Evolutionary conservation across 2,113 vertebrate genomes (phyloP), one percentile per base, ranked within the genome.

Genomic region (Orientallactaga bullata): DNA sequence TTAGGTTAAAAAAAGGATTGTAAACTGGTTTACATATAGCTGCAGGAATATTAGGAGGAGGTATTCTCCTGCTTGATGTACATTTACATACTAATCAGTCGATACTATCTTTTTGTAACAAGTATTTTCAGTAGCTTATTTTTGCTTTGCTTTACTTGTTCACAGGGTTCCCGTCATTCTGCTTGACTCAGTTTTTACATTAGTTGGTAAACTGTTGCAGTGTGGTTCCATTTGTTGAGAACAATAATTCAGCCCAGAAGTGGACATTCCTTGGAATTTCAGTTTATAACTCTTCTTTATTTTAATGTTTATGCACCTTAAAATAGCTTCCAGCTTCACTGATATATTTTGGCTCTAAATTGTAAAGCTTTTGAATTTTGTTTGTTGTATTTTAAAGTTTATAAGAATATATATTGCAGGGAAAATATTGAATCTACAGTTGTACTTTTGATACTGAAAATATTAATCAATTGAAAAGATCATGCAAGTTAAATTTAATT

Each of bases 381-480:
- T 85, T 71, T 91, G 16, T 77, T 88, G 3, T 94, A 81, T 7
- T 73, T 81, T 86, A 81, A 60, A 84, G 37, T 79, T 88, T 58
- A 13, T 30, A 92, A 63, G 32, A 85, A 80, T 15, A 21, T 42
- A 1, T 85, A 15, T 92, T 85, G 16, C 42, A 86, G 71, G 85
- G 65, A 80, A 68, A 77, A 77, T 71, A 24, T 51, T 73, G 26
- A 82, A 11, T 66, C 16, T 72, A 24, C 68, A 84, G 28, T 77
- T 42, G 78, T 93, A 51, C 5, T 86, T 17, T 60, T 47, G 69
- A 77, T 61, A 15, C 61, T 69, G 61, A 30, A 81, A 68, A 81
- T 69, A 80, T 35, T 81, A 83, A 55, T 83, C 15, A 90, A 28
- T 32, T 63, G 88, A 55, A 61, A 90, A 94, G n/a, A 89, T 58